Conservation (phyloP, 2,113 vertebrate species). For the human (Homo sapiens) region DNA sequence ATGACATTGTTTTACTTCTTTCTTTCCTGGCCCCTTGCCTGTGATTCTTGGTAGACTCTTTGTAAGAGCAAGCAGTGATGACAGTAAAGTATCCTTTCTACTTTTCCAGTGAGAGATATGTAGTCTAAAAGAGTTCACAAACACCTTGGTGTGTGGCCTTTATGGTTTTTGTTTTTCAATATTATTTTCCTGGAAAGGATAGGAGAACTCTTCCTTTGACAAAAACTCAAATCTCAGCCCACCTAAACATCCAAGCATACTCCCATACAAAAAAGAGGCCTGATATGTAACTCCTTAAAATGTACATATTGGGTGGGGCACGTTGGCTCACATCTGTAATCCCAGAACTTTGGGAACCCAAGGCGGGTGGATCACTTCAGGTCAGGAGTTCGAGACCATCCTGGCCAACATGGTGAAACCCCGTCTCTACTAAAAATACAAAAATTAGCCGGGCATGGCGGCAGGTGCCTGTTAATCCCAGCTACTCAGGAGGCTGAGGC, state of each 20-base stretch:
- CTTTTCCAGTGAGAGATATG: neutral
- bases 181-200: constrained; percentile 25
- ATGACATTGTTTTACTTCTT: constrained; percentile 46
- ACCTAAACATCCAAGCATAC: constrained; percentile 17
- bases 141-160: neutral
- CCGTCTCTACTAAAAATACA: too few relatives aligned
- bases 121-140: constrained; percentile 29
- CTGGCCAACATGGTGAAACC: too few relatives aligned
- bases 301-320: neutral
- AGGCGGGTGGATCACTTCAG: too few relatives aligned
- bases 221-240: constrained; percentile 30
- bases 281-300: neutral
- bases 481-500: too few relatives aligned
- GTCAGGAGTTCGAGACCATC: too few relatives aligned
- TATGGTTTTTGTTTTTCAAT: constrained; percentile 36
- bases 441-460: too few relatives aligned
- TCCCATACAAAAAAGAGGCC: neutral
- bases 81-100: constrained; percentile 8
- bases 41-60: constrained; percentile 40
- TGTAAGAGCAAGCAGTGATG: constrained; percentile 27
- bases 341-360: too few relatives aligned
- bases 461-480: too few relatives aligned
- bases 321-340: too few relatives aligned
- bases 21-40: constrained; percentile 46
- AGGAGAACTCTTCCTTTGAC: neutral